These are phyloP conservation scores for Malurus cyaneus DNA, from an alignment of 2,113 vertebrate genomes.

Conservation along the genomic window DNA sequence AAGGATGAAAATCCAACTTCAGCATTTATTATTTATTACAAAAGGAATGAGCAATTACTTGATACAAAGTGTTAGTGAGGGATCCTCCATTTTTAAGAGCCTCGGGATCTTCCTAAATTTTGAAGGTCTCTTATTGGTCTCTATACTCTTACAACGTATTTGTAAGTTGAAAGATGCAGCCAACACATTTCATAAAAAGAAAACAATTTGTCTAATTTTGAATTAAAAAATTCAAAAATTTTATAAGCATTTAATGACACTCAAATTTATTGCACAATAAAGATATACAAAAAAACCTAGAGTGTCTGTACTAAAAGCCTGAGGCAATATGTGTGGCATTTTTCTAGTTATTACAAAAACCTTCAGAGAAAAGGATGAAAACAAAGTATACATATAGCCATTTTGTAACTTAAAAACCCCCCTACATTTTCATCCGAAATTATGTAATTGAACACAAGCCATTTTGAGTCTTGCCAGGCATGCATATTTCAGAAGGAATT, in stretches of 20 bases:
- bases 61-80: background rate
- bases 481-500: constrained; percentile 5
- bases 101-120: background rate
- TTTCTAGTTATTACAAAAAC: background rate
- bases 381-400: background rate
- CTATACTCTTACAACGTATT: background rate
- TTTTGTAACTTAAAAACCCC: background rate
- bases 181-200: background rate
- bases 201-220: background rate
- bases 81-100: background rate
- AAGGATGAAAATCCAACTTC: background rate
- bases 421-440: background rate
- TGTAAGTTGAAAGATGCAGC: background rate
- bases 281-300: background rate
- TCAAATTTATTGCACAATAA: background rate
- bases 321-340: background rate
- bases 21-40: constrained; percentile 39
- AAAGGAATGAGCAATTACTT: background rate
- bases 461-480: background rate
- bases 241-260: background rate
- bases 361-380: background rate
- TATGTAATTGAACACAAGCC: constrained; percentile 7
- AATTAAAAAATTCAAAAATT: background rate
- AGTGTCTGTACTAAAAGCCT: background rate
- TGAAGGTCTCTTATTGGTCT: background rate